A percentile compares a stretch with the other conserved stretches of the same genome.
Conservation (phyloP, 2,888 invertebrate genomes). For the Melieria picta region DNA sequence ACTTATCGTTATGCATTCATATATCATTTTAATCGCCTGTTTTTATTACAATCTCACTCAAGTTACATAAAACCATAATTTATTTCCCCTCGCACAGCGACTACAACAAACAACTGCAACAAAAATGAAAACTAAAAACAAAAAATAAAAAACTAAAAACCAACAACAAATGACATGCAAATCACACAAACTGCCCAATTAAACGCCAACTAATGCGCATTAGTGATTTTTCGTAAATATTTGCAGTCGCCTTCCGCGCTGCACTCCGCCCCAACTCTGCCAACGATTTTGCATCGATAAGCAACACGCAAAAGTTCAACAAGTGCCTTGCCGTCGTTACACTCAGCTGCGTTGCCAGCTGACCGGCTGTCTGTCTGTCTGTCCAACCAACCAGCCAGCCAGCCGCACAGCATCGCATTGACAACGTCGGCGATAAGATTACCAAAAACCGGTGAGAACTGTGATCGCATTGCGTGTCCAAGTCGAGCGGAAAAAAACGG, state of each 20-base stretch:
- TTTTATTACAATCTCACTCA: no score
- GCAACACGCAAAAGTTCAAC: slow-evolving; percentile 33
- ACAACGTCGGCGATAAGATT: slow-evolving; percentile 15
- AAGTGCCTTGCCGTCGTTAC: slow-evolving; percentile 13
- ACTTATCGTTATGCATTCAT: no score
- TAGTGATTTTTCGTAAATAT: slow-evolving; percentile 21
- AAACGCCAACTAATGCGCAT: slow-evolving; percentile 26
- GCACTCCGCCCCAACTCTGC: background rate
- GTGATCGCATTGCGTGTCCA: background rate
- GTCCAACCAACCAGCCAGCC: background rate
- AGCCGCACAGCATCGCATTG: background rate
- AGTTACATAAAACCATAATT: no score
- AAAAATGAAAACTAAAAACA: background rate
- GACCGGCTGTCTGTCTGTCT: no score
- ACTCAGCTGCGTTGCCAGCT: no score
- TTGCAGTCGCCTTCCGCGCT: background rate
- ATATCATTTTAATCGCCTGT: no score
- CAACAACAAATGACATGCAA: slow-evolving; percentile 20
- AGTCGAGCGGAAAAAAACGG: no score
- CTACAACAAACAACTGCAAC: no score
- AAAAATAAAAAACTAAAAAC: background rate
- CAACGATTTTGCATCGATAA: slow-evolving; percentile 24
- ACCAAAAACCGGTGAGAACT: slow-evolving; percentile 13
- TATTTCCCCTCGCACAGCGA: no score
- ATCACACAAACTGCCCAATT: slow-evolving; percentile 27